Evolutionary conservation across 2,113 vertebrate species (phyloP).

Genomic region (Patagioenas fasciata): DNA sequence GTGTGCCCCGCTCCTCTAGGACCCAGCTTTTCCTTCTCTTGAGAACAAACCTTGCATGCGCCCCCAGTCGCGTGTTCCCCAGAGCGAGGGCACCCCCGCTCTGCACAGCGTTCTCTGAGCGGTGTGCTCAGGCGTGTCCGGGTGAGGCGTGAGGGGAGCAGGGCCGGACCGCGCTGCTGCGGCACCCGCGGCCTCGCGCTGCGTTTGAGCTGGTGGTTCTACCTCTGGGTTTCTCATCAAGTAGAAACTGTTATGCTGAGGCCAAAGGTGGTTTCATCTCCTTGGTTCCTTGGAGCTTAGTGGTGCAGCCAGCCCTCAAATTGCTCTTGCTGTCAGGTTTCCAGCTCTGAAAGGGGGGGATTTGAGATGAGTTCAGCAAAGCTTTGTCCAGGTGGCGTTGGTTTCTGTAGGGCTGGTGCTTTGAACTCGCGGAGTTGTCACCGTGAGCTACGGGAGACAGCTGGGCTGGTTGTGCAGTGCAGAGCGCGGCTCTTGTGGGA

Average conservation of each 20-base stretch:
- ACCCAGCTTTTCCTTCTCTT: not conserved
- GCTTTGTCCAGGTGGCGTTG: not conserved
- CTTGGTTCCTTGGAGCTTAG: not conserved
- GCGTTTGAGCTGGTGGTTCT: not conserved
- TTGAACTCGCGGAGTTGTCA: not conserved
- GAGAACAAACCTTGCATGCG: not conserved
- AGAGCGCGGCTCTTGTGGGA: not conserved
- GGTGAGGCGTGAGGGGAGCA: not conserved
- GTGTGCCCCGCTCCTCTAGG: not conserved
- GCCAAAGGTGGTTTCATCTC: not conserved
- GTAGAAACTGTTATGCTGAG: not conserved
- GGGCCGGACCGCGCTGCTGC: not conserved
- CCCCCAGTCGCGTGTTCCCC: not conserved
- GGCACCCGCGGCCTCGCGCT: not conserved
- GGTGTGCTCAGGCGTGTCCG: not conserved
- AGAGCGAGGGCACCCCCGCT: not conserved
- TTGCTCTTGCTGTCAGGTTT: not conserved
- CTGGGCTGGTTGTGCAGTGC: not conserved
- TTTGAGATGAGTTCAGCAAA: not conserved
- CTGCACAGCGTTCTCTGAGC: not conserved
- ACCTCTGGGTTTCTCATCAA: not conserved
- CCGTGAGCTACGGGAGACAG: not conserved
- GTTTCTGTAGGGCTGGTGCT: not conserved
- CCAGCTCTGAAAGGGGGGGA: not conserved
- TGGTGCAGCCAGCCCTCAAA: not conserved